Conservation (phyloP, 1,140 invertebrate species). For the Chironomus striatipennis region DNA sequence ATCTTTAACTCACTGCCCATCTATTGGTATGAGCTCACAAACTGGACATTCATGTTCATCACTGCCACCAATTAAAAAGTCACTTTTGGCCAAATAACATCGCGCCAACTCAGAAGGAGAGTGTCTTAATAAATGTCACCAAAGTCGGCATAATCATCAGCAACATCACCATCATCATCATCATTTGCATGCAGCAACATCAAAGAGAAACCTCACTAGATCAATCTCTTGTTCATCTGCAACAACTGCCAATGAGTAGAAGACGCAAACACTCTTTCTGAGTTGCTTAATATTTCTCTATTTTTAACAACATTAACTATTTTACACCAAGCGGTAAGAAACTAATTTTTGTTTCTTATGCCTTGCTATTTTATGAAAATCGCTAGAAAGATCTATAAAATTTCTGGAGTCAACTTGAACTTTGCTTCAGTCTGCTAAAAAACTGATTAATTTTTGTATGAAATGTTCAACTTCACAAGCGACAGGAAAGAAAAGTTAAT, state of each 20-base stretch:
- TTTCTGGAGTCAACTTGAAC: too few species aligned
- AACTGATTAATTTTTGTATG: too few species aligned
- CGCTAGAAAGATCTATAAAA: background rate
- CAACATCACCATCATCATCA: background rate
- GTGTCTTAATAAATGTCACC: background rate
- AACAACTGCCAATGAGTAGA: slow-evolving; percentile 6
- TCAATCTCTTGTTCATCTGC: slow-evolving; percentile 14
- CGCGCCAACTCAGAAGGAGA: slow-evolving; percentile 4
- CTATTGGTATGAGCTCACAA: background rate
- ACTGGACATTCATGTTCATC: slow-evolving; percentile 20
- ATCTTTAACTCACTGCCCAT: background rate
- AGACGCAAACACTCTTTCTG: background rate
- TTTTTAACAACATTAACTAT: background rate
- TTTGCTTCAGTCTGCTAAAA: too few species aligned
- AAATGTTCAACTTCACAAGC: too few species aligned
- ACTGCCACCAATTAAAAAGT: background rate
- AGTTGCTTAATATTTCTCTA: background rate
- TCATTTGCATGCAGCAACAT: background rate
- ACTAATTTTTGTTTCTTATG: background rate
- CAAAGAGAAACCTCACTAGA: background rate
- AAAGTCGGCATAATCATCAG: background rate
- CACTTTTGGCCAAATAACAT: slow-evolving; percentile 2
- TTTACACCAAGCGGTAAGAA: background rate
- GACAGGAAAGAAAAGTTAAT: too few species aligned
- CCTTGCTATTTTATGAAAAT: background rate